Percentiles rank a stretch among this genome's conserved stretches.
Evolutionary conservation across 2,113 vertebrate species (phyloP).

Genomic region (Trichomycterus rosablanca): DNA sequence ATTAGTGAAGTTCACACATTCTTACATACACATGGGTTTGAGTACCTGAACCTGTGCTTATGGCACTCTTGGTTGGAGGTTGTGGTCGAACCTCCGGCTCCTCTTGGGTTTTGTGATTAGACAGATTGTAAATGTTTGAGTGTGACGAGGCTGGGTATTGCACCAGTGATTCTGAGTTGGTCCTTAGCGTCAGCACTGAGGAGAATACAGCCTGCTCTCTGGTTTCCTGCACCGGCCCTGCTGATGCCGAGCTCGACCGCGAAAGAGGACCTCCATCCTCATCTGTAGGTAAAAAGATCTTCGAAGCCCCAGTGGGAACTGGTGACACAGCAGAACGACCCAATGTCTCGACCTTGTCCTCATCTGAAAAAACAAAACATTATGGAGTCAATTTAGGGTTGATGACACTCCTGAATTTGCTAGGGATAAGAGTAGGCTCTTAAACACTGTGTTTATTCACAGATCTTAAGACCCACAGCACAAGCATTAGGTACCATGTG

Average conservation of each 20-base stretch:
- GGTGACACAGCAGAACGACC: slow-evolving; percentile 23
- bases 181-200: slow-evolving; percentile 53
- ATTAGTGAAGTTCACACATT: neutral
- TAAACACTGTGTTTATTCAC: too few relatives aligned
- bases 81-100: slow-evolving; percentile 55
- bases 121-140: slow-evolving; percentile 63
- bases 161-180: slow-evolving; percentile 58
- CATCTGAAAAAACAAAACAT: slow-evolving; percentile 47
- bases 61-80: slow-evolving; percentile 54
- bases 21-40: slow-evolving; percentile 24
- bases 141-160: slow-evolving; percentile 59
- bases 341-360: slow-evolving; percentile 37
- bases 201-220: slow-evolving; percentile 56
- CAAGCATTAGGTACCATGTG: too few relatives aligned
- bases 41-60: slow-evolving; percentile 72
- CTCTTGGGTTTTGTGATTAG: slow-evolving; percentile 59
- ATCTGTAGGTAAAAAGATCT: slow-evolving; percentile 33
- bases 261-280: slow-evolving; percentile 20
- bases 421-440: too few relatives aligned
- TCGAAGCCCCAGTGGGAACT: slow-evolving; percentile 38
- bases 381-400: neutral
- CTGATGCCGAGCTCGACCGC: slow-evolving; percentile 18
- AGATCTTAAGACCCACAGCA: too few relatives aligned
- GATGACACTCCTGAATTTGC: too few relatives aligned
- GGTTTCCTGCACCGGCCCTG: slow-evolving; percentile 39